phyloP scores from a whole-genome alignment of 2,797 vertebrate species.

The Phyllotis vaccarum region DNA sequence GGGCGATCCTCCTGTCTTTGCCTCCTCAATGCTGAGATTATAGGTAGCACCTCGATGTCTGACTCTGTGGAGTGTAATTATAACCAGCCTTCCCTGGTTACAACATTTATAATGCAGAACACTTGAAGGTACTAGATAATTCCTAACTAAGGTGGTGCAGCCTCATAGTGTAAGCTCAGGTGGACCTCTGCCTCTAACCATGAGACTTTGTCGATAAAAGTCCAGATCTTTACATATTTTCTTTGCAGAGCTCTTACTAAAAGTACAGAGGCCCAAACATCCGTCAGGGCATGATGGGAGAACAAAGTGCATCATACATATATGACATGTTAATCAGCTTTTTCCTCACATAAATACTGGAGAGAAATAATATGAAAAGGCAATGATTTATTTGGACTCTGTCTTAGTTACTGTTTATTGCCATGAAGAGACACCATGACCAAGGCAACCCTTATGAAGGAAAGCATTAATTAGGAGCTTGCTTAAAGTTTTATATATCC shows the following conservation, averaged over 20 bases:
- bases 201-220: background rate
- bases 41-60: too few relatives aligned
- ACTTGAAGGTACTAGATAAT: background rate
- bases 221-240: slow-evolving; percentile 43
- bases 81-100: background rate
- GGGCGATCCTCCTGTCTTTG: background rate
- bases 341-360: background rate
- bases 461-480: background rate
- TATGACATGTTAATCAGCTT: background rate
- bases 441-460: background rate
- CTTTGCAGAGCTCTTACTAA: slow-evolving; percentile 6
- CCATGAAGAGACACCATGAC: background rate
- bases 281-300: background rate
- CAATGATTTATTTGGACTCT: background rate
- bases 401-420: background rate
- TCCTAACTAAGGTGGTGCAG: background rate
- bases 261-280: background rate
- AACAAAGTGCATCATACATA: background rate
- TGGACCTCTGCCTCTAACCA: background rate
- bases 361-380: background rate
- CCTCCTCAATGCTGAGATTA: background rate
- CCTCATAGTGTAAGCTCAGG: background rate
- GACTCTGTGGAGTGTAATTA: background rate
- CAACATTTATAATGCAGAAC: background rate
- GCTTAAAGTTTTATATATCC: background rate